These are phyloP conservation scores for Drosophila melanogaster DNA, from an alignment of 1,140 invertebrate genomes.

Conservation along the genomic window DNA sequence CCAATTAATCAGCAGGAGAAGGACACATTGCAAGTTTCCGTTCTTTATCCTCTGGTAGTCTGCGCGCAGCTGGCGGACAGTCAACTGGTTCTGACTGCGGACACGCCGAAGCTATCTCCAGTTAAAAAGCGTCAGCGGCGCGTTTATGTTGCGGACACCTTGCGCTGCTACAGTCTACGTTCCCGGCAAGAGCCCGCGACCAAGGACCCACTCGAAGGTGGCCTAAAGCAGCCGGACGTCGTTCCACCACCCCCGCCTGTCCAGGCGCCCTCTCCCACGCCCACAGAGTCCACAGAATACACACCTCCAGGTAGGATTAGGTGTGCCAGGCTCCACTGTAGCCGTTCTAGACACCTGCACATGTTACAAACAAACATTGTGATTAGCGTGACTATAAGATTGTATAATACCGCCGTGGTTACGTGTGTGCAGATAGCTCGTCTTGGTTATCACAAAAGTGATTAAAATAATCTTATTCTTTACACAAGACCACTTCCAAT, in stretches of 20 bases:
- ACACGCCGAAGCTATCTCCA: not conserved
- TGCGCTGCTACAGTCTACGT: constrained; percentile 55
- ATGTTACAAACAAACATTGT: not conserved
- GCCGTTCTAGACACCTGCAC: not conserved
- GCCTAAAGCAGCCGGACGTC: constrained; percentile 10
- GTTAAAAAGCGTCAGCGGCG: constrained; percentile 53
- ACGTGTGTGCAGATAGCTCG: constrained; percentile 1
- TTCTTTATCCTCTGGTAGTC: constrained; percentile 20
- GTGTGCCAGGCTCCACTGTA: not conserved
- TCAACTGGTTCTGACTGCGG: not conserved
- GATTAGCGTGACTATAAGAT: constrained; percentile 23
- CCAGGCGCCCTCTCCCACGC: constrained; percentile 49
- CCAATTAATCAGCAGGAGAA: not conserved
- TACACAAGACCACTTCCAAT: not conserved
- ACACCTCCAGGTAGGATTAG: constrained; percentile 50
- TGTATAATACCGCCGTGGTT: constrained; percentile 16
- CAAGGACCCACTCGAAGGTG: not conserved
- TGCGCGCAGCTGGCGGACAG: not conserved
- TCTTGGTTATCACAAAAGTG: not conserved
- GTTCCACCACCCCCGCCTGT: constrained; percentile 10
- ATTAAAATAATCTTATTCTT: not conserved
- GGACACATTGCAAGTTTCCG: not conserved
- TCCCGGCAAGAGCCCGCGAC: constrained; percentile 31
- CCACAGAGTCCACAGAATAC: constrained; percentile 53
- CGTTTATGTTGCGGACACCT: constrained; percentile 47